Percentiles rank a stretch among this genome's conserved stretches.
Conservation (phyloP, 2,113 vertebrate species). For the Petromus typicus region DNA sequence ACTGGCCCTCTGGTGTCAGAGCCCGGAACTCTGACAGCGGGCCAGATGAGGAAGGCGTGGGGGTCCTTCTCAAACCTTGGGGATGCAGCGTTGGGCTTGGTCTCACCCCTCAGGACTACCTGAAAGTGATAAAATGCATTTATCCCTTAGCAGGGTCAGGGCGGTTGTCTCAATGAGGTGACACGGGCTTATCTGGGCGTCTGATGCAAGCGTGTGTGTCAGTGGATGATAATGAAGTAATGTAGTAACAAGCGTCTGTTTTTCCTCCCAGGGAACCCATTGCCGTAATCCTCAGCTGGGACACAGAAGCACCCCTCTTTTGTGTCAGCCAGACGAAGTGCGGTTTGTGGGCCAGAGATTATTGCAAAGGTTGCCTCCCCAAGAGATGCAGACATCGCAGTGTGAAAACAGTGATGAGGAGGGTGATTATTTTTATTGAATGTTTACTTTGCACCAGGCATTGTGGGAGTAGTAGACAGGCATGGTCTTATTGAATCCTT, state of each 20-base stretch:
- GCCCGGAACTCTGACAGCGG: background rate
- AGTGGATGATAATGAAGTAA: background rate
- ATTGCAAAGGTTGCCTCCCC: background rate
- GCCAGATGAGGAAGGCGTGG: too few species aligned
- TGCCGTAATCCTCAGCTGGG: background rate
- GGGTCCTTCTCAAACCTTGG: background rate
- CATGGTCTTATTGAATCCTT: background rate
- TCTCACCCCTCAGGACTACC: background rate
- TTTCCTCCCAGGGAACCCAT: background rate
- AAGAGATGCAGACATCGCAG: accelerated
- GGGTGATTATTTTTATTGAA: background rate
- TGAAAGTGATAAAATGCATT: background rate
- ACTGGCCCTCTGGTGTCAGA: background rate
- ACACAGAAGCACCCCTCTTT: background rate
- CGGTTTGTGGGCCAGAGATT: background rate
- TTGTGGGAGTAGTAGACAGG: background rate
- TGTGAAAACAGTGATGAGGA: accelerated
- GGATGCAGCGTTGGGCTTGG: background rate
- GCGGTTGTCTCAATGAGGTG: background rate
- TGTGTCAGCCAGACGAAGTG: background rate
- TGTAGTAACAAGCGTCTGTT: background rate
- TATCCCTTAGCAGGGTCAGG: background rate
- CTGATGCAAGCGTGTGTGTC: conserved; percentile 38
- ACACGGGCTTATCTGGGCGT: conserved; percentile 44
- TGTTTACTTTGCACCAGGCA: background rate